Percentiles rank a stretch among this genome's conserved stretches.
Conservation (phyloP, 1,140 invertebrate genomes). For the Bombyx mandarina region DNA sequence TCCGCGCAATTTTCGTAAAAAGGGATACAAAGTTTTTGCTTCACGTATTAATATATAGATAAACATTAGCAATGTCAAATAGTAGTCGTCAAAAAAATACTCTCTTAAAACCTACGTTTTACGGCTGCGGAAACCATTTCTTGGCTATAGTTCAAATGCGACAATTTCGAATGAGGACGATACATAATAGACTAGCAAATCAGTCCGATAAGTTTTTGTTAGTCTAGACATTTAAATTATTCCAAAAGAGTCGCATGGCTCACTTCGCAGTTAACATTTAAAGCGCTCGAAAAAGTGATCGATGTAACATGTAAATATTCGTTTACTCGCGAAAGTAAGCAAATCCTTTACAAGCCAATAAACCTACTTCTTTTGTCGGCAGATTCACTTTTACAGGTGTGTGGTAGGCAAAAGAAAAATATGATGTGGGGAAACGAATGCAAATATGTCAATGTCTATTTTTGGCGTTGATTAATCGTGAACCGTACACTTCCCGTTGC, state of each 20-base stretch:
- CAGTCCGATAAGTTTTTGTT: slow-evolving; percentile 9
- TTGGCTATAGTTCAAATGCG: slow-evolving; percentile 39
- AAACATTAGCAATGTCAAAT: no score
- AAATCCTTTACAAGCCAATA: not conserved
- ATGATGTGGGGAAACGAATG: slow-evolving; percentile 4
- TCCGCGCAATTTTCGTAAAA: no score
- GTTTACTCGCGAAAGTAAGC: not conserved
- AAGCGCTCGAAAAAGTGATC: not conserved
- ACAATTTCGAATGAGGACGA: slow-evolving; percentile 36
- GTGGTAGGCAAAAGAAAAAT: not conserved
- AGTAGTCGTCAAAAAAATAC: no score
- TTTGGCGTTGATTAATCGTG: slow-evolving; percentile 6
- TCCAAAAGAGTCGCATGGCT: not conserved
- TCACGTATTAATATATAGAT: no score
- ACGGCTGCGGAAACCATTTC: not conserved
- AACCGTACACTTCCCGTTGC: slow-evolving; percentile 8
- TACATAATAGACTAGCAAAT: slow-evolving; percentile 19
- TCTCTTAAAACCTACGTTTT: no score
- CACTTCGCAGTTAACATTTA: not conserved
- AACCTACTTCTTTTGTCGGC: not conserved
- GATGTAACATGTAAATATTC: not conserved
- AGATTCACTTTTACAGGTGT: not conserved
- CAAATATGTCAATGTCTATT: slow-evolving; percentile 8
- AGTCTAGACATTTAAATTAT: slow-evolving; percentile 28
- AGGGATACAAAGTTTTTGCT: no score